Percentiles rank a stretch among this genome's conserved stretches.
Evolutionary conservation across 2,113 vertebrate species (phyloP).

Genomic region (Lucifuga dentata): DNA sequence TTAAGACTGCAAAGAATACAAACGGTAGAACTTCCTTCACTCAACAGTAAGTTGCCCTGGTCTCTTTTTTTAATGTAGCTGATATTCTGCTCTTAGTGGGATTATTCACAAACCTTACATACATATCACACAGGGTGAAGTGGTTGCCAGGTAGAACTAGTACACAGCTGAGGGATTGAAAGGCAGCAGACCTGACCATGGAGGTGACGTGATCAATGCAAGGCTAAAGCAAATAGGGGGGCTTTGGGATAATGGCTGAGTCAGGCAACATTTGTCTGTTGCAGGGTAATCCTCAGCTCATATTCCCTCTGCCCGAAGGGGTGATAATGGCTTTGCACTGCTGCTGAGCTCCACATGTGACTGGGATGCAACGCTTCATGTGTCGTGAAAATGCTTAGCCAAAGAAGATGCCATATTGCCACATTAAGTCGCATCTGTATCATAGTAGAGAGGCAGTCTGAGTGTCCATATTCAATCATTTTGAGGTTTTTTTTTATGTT

Average conservation of each 20-base stretch:
- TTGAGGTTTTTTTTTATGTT: neutral
- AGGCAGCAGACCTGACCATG: conserved; percentile 41
- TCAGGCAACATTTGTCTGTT: conserved; percentile 70
- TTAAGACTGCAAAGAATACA: no score
- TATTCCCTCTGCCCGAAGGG: conserved; percentile 53
- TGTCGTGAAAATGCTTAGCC: conserved; percentile 19
- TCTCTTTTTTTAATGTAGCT: conserved; percentile 1
- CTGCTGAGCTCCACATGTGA: conserved; percentile 24
- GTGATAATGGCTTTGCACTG: conserved; percentile 68
- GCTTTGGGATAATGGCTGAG: conserved; percentile 71
- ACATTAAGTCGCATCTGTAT: conserved; percentile 27
- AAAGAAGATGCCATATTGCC: conserved; percentile 31
- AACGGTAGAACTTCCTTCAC: conserved; percentile 7
- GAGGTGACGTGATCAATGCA: conserved; percentile 63
- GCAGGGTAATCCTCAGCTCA: conserved; percentile 64
- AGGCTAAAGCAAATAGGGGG: conserved; percentile 58
- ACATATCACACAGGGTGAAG: conserved; percentile 17
- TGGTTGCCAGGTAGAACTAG: no score
- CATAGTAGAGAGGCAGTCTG: conserved; percentile 7
- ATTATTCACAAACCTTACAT: conserved; percentile 1
- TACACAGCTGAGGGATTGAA: conserved; percentile 14
- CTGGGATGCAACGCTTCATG: conserved; percentile 33
- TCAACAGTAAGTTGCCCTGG: conserved; percentile 1
- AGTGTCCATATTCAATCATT: conserved; percentile 12
- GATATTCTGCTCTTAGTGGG: neutral